A percentile compares a stretch with the other conserved stretches of the same genome.
phyloP scores from a whole-genome alignment of 2,113 vertebrate species.

The Geococcyx californianus region DNA sequence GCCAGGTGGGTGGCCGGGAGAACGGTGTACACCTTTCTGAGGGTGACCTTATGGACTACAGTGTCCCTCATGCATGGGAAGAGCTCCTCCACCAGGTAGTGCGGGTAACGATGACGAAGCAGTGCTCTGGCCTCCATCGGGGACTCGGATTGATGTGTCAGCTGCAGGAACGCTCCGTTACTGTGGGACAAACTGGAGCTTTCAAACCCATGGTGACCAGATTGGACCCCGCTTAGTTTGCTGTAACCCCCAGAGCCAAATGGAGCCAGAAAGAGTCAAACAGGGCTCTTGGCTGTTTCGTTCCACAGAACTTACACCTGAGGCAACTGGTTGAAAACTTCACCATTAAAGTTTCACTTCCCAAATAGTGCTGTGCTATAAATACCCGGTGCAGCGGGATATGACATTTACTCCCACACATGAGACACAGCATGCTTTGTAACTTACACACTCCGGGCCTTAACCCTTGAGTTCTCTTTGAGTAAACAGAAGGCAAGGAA shows the following conservation, averaged over 20 bases:
- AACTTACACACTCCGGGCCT: background rate
- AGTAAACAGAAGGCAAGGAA: background rate
- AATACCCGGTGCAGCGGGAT: slow-evolving; percentile 44
- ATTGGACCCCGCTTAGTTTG: rapidly evolving
- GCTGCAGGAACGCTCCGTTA: background rate
- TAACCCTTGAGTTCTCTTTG: slow-evolving; percentile 19
- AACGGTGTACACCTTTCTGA: rapidly evolving
- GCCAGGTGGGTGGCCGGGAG: background rate
- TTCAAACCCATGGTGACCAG: rapidly evolving
- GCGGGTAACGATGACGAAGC: background rate
- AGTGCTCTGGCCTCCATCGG: rapidly evolving
- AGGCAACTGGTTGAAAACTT: slow-evolving; percentile 10
- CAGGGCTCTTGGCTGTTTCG: rapidly evolving
- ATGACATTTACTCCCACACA: slow-evolving; percentile 63
- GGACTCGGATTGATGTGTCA: rapidly evolving
- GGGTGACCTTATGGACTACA: background rate
- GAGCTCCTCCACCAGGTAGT: background rate
- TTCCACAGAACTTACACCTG: background rate
- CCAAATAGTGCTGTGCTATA: slow-evolving; percentile 42
- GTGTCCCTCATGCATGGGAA: rapidly evolving
- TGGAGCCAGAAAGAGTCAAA: background rate
- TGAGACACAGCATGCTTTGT: background rate
- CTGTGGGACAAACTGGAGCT: background rate
- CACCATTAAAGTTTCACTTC: slow-evolving; percentile 63
- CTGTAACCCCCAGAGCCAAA: background rate